Conservation (phyloP, 2,888 invertebrate genomes). For the Mesorhabditis sp. region DNA sequence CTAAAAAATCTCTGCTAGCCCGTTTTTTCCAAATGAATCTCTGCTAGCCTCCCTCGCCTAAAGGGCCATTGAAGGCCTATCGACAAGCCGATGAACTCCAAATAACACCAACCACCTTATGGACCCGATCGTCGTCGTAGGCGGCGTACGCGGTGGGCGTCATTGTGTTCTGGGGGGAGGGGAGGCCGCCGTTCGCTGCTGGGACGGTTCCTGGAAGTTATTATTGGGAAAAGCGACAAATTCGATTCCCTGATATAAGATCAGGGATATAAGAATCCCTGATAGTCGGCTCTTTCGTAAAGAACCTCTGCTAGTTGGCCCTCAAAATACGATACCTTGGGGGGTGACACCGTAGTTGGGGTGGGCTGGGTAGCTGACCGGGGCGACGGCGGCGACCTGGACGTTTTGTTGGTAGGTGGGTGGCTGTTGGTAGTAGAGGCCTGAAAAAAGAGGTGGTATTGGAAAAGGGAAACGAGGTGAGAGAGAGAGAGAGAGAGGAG, state of each 20-base stretch:
- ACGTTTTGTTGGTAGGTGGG: neutral
- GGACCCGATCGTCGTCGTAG: too few relatives aligned
- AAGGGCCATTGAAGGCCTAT: too few relatives aligned
- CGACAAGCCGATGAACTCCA: too few relatives aligned
- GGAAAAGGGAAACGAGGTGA: conserved; percentile 8
- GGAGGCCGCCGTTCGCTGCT: conserved; percentile 21
- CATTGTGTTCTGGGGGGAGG: conserved; percentile 71
- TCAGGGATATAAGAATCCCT: neutral
- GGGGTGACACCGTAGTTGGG: conserved; percentile 8
- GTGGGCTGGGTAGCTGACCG: conserved; percentile 9
- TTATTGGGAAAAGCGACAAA: conserved; percentile 6
- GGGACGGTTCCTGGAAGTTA: conserved; percentile 19
- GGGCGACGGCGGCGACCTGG: neutral
- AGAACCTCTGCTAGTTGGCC: too few relatives aligned
- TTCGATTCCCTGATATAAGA: neutral
- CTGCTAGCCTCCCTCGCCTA: too few relatives aligned
- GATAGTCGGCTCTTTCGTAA: too few relatives aligned
- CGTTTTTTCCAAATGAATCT: too few relatives aligned
- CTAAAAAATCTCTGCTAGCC: too few relatives aligned
- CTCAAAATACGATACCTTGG: conserved; percentile 1
- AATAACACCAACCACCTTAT: too few relatives aligned
- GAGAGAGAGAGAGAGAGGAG: neutral
- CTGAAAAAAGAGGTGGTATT: conserved; percentile 7
- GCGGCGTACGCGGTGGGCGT: conserved; percentile 95
- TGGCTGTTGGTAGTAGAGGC: neutral